These are phyloP conservation scores for Sinelater perroti DNA, from an alignment of 2,888 invertebrate species.

Conservation along the genomic window DNA sequence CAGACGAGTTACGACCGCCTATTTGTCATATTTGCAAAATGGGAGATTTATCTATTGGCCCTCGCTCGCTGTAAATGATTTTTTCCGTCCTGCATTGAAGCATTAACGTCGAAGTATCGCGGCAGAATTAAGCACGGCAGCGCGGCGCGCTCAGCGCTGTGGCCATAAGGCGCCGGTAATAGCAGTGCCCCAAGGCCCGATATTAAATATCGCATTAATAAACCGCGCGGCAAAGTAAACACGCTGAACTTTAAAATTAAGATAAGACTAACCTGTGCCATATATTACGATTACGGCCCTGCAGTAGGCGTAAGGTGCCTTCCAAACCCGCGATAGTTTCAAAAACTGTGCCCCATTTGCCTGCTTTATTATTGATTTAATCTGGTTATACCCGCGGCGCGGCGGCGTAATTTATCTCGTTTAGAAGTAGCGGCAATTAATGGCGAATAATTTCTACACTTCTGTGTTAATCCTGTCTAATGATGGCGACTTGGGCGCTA, in stretches of 20 bases:
- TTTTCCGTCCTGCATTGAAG: no score
- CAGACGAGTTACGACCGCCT: neutral
- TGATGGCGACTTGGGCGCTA: no score
- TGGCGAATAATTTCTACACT: neutral
- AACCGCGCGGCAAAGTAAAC: constrained; percentile 20
- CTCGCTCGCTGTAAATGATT: no score
- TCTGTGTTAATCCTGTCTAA: neutral
- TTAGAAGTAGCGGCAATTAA: constrained; percentile 1
- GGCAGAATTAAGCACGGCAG: no score
- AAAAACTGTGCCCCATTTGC: neutral
- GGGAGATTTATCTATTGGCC: no score
- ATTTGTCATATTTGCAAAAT: no score
- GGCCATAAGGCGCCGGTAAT: constrained; percentile 6
- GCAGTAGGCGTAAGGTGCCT: constrained; percentile 9
- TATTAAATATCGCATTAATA: constrained; percentile 25
- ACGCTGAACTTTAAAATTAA: constrained; percentile 17
- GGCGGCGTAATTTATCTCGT: neutral
- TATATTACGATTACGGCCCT: constrained; percentile 5
- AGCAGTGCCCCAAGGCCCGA: constrained; percentile 7
- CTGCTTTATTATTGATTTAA: constrained; percentile 1
- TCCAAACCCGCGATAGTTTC: neutral
- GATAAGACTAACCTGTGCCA: constrained; percentile 7
- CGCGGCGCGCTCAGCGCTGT: constrained; percentile 22
- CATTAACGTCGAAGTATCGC: no score
- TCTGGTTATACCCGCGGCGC: neutral